phyloP scores from a whole-genome alignment of 2,797 vertebrate genomes.

The Mormyrops attenuatus region DNA sequence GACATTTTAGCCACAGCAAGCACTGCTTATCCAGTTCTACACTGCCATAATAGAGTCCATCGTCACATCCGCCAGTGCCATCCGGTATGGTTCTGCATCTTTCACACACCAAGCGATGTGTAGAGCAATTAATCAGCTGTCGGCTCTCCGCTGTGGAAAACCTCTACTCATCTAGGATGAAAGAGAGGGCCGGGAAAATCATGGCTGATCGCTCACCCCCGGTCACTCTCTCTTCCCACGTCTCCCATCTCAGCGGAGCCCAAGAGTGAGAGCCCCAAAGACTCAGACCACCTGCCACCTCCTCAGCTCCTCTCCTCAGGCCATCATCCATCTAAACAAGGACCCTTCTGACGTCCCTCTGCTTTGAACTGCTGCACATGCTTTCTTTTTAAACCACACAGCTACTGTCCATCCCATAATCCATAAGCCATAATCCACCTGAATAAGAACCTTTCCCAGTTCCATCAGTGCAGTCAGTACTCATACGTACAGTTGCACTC shows the following conservation, averaged over 20 bases:
- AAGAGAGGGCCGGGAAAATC: not conserved
- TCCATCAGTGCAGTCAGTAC: not conserved
- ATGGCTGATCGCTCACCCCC: not conserved
- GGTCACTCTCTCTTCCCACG: not conserved
- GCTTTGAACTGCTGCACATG: not conserved
- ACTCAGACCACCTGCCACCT: not conserved
- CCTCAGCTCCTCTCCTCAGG: too few relatives aligned
- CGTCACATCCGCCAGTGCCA: not conserved
- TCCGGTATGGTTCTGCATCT: not conserved
- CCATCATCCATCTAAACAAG: too few relatives aligned
- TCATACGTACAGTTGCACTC: not conserved
- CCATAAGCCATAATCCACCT: not conserved
- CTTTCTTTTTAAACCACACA: not conserved
- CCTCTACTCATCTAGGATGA: not conserved
- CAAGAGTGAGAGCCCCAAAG: not conserved
- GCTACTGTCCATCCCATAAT: not conserved
- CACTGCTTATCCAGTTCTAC: not conserved
- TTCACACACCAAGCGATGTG: not conserved
- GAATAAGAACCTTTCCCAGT: not conserved
- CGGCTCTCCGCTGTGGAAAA: not conserved
- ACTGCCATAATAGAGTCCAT: not conserved
- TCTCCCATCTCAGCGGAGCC: not conserved
- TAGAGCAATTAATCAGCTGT: not conserved
- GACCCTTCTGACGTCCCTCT: too few relatives aligned
- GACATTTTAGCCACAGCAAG: not conserved